A percentile compares a stretch with the other conserved stretches of the same genome.
Conservation (phyloP, 2,113 vertebrate genomes). For the Notothenia rossii region DNA sequence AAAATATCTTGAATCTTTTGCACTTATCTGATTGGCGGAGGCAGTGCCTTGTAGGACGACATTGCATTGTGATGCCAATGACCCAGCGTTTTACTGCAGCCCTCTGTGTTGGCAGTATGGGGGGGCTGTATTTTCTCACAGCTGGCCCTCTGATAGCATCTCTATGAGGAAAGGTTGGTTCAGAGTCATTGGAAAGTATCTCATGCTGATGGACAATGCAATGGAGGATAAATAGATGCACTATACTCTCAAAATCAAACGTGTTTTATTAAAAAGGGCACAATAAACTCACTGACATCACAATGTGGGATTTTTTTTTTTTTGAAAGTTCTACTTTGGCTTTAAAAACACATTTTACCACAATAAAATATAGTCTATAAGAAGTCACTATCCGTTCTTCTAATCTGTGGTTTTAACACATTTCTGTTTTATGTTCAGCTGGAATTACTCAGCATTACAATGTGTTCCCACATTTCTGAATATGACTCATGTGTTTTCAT, state of each 20-base stretch:
- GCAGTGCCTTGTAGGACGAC: no score
- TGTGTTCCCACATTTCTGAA: neutral
- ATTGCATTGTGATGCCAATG: neutral
- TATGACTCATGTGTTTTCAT: neutral
- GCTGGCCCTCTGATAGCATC: neutral
- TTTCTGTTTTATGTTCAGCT: no score
- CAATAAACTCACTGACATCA: neutral
- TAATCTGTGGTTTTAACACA: neutral
- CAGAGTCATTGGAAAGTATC: neutral
- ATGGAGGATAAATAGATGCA: neutral
- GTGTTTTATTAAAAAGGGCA: no score
- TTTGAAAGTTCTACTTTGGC: neutral
- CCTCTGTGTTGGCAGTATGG: neutral
- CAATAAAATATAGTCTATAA: neutral
- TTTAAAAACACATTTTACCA: neutral
- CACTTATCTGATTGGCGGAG: no score
- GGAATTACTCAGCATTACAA: neutral
- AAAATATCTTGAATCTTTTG: no score
- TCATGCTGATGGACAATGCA: neutral
- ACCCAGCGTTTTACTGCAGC: neutral
- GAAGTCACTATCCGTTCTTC: neutral
- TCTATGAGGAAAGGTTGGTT: neutral
- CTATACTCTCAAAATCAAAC: neutral
- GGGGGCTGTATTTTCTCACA: neutral
- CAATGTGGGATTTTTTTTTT: no score